These are phyloP conservation scores for Cherax quadricarinatus DNA, from an alignment of 1,140 invertebrate species.

Conservation along the genomic window DNA sequence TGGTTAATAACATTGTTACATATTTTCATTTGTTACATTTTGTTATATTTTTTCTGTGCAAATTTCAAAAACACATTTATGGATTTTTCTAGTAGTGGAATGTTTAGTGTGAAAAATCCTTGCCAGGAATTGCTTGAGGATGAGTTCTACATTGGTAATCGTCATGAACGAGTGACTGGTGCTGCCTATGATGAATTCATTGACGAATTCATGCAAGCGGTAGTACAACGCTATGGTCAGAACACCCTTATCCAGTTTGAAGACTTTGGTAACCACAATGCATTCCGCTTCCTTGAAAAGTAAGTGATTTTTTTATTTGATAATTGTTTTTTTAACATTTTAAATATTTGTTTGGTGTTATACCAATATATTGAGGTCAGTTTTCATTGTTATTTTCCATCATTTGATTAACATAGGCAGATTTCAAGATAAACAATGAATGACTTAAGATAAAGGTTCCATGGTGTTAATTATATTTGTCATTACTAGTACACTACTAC, in stretches of 20 bases:
- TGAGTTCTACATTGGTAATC: slow-evolving; percentile 95
- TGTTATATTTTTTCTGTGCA: too few species aligned
- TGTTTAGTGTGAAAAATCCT: slow-evolving; percentile 3
- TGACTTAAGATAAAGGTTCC: too few species aligned
- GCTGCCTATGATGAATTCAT: slow-evolving; percentile 95
- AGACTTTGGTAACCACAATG: slow-evolving; percentile 96
- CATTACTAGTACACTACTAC: too few species aligned
- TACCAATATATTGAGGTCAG: neutral
- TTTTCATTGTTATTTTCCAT: neutral
- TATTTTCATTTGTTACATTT: too few species aligned
- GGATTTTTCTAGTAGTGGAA: too few species aligned
- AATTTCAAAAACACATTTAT: too few species aligned
- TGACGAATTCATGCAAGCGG: slow-evolving; percentile 98
- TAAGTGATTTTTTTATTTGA: slow-evolving; percentile 35
- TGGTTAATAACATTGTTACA: too few species aligned
- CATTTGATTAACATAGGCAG: too few species aligned
- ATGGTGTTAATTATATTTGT: too few species aligned
- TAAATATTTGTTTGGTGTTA: neutral
- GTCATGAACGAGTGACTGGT: slow-evolving; percentile 90
- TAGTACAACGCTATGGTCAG: slow-evolving; percentile 92
- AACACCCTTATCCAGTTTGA: slow-evolving; percentile 96
- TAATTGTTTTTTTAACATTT: neutral
- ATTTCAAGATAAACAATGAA: too few species aligned
- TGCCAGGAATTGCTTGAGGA: slow-evolving; percentile 89
- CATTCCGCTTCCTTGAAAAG: slow-evolving; percentile 84